Percentiles rank a stretch among this genome's conserved stretches.
Conservation (phyloP, 2,888 invertebrate species). For the Xanthia togata region DNA sequence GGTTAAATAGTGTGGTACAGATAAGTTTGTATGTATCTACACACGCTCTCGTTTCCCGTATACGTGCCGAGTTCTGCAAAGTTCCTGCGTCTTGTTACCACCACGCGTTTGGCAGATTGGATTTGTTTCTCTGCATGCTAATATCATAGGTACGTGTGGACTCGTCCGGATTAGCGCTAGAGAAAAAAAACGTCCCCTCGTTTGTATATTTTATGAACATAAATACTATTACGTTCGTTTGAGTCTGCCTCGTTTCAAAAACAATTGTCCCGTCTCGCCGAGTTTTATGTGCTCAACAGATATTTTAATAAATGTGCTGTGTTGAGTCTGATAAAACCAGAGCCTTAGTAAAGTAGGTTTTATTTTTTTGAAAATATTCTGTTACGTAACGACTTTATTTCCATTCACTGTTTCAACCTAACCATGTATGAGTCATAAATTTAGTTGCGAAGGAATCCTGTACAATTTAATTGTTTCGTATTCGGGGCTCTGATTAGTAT, state of each 20-base stretch:
- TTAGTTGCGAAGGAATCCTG: conserved; percentile 35
- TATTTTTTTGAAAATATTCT: conserved; percentile 39
- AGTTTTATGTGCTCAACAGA: conserved; percentile 53
- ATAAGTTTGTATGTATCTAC: conserved; percentile 71
- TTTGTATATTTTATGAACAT: conserved; percentile 64
- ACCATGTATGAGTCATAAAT: conserved; percentile 56
- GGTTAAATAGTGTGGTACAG: conserved; percentile 42
- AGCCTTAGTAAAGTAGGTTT: conserved; percentile 18
- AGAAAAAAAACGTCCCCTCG: conserved; percentile 68
- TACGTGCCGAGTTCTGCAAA: conserved; percentile 83
- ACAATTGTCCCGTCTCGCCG: conserved; percentile 61
- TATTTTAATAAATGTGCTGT: conserved; percentile 64
- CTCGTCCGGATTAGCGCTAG: conserved; percentile 74
- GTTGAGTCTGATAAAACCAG: conserved; percentile 56
- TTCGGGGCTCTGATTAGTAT: conserved; percentile 34
- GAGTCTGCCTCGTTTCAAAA: conserved; percentile 49
- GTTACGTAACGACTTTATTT: conserved; percentile 36
- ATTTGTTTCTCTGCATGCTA: conserved; percentile 87
- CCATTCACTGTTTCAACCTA: conserved; percentile 36
- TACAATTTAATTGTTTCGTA: conserved; percentile 47
- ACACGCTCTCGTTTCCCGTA: conserved; percentile 74
- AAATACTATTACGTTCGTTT: conserved; percentile 65
- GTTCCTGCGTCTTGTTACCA: conserved; percentile 84
- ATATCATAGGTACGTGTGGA: conserved; percentile 80
- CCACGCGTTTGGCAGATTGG: conserved; percentile 86